A percentile compares a stretch with the other conserved stretches of the same genome.
Conservation (phyloP, 2,888 invertebrate species). For the Clivina fossor region DNA sequence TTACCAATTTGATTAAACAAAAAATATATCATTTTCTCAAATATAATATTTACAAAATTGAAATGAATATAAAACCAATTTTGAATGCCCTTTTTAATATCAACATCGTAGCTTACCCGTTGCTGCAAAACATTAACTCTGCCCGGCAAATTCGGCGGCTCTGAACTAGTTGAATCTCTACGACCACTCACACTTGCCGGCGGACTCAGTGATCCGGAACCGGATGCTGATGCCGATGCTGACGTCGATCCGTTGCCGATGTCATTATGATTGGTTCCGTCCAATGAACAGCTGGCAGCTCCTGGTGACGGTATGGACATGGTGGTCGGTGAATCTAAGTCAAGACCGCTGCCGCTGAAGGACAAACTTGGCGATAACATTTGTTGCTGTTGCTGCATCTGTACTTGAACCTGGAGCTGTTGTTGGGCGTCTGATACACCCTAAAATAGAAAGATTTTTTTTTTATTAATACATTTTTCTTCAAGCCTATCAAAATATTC, state of each 20-base stretch:
- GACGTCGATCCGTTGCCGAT: no score
- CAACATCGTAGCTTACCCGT: constrained; percentile 71
- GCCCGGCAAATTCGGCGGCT: constrained; percentile 59
- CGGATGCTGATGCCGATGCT: no score
- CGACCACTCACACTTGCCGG: constrained; percentile 71
- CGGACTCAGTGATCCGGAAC: constrained; percentile 63
- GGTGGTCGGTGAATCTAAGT: constrained; percentile 73
- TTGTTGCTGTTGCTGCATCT: constrained; percentile 58
- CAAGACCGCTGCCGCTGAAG: constrained; percentile 68
- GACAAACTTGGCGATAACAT: constrained; percentile 57
- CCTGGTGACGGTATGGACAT: constrained; percentile 82
- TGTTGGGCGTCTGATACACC: constrained; percentile 50
- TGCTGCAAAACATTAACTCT: constrained; percentile 76
- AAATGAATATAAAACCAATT: background rate
- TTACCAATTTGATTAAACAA: no score
- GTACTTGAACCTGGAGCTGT: constrained; percentile 69
- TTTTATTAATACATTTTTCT: no score
- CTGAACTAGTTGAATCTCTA: constrained; percentile 60
- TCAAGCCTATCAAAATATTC: no score
- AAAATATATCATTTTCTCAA: no score
- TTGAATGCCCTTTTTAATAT: constrained; percentile 21
- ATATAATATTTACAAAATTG: background rate
- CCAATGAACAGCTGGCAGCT: constrained; percentile 69
- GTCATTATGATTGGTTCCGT: constrained; percentile 63
- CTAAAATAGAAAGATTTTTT: constrained; percentile 1